Evolutionary conservation across 2,113 vertebrate genomes (phyloP), one percentile per base, ranked within the genome.

Genomic region (Lipophrys pholis): DNA sequence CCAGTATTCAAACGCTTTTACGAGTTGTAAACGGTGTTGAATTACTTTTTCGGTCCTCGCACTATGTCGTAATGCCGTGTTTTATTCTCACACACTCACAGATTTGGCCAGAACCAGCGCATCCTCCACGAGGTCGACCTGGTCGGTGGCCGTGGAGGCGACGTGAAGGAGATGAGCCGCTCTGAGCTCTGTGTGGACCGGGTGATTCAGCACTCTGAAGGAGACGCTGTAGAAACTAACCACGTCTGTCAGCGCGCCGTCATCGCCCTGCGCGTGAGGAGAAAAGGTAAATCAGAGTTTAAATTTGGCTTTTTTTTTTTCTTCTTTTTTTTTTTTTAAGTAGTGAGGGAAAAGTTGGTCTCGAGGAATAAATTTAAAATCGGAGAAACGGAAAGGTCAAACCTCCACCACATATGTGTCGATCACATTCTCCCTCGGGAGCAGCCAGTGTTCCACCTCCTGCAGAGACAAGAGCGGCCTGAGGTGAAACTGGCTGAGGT

Each of bases 331-430:
- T n/a, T n/a, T n/a, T n/a, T n/a, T n/a, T 6, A 7, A 45, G 12
- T n/a, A 2, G 15, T 40, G 15, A 66, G 1, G 3, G 1, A 17
- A 10, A 11, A 17, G 4, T 5, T 6, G 14, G 5, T 9, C 15
- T 42, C 17, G 38, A 15, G 0, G 1, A 52, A 65, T 8, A 43
- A 60, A 63, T 49, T 30, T 16, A 52, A 48, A 54, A 54, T 10
- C 10, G 53, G 2, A 62, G 6, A 63, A 2, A 35, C 6, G 43
- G 6, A 55, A 16, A 62, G 6, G 12, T 70, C 95, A 91, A 76
- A 98, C 98, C 97, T 99, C 95, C 1, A 98, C 96, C 72, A 99
- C 95, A 0, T 95, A 98, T 61, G 97, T 98, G 91, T 98, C 95
- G 0, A 98, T 95, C 91, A 98, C 96, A 21, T 94, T 94, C 87